Evolutionary conservation across 1,140 invertebrate species (phyloP), one percentile per base, ranked within the genome.

Genomic region (Anoplolepis gracilipes): DNA sequence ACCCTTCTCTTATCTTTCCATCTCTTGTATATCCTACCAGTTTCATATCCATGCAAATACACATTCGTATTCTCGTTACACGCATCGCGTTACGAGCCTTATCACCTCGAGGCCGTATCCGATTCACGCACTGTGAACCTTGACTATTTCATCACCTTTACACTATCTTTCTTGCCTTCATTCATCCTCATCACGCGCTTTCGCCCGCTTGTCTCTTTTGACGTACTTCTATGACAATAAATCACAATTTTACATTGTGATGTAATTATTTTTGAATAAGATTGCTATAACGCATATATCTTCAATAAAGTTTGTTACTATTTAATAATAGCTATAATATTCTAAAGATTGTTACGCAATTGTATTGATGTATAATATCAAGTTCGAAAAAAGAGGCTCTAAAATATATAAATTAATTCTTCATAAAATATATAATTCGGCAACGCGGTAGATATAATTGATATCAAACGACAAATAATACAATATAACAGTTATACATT

Each of bases 171-270:
- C 69, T 53, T 82, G 67, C 72, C 69, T 78, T 79, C 75, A 72
- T 90, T 85, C 76, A 90, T 73, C 46, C 62, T 85, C 61, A 62
- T 73, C 22, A 33, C 39, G 49, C 36, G 67, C 36, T 73, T 39
- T 49, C 59, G 53, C 36, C 49, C 70, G 79, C 79, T 61, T 78
- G 42, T 72, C 77, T 84, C 73, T 90, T 89, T 85, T 65, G 78
- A 87, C 89, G 76, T 30, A 76, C 84, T 57, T 89, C 75, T 87
- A 75, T 79, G 70, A 84, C 86, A 87, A 72, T 79, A 81, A 85
- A 75, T 87, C 87, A 46, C 77, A 86, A 84, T 64, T 53, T 69
- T 49, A 57, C 77, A 72, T 33, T 78, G 69, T 57, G 55, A 62
- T 64, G 46, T 69, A 69, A 79, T 55, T 0, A 5, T n/a, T 55